Percentiles rank a stretch among this genome's conserved stretches.
Evolutionary conservation across 2,888 invertebrate species (phyloP).

Genomic region (Synanthedon myopaeformis): DNA sequence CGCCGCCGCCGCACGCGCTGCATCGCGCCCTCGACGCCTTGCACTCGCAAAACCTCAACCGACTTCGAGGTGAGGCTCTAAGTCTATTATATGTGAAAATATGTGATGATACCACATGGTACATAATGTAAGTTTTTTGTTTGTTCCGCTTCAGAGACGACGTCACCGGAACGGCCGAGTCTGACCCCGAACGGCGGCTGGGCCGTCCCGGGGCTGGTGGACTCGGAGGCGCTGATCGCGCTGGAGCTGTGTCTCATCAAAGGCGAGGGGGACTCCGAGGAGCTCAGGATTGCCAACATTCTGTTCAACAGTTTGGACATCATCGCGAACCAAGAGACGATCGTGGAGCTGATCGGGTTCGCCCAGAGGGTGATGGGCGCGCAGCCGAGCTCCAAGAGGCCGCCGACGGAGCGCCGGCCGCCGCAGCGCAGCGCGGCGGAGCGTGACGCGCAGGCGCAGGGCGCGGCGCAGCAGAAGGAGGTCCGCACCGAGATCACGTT

Average conservation of each 20-base stretch:
- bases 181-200: slow-evolving; percentile 57
- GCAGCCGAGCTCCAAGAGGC: slow-evolving; percentile 1
- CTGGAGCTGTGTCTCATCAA: slow-evolving; percentile 57
- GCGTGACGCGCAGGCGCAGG: slow-evolving; percentile 85
- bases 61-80: not conserved
- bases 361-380: slow-evolving; percentile 73
- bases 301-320: slow-evolving; percentile 95
- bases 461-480: slow-evolving; percentile 71
- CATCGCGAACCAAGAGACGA: slow-evolving; percentile 95
- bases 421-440: slow-evolving; percentile 19
- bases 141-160: slow-evolving; percentile 10
- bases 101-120: no score
- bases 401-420: not conserved
- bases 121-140: no score
- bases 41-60: slow-evolving; percentile 10
- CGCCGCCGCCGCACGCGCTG: slow-evolving; percentile 29
- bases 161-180: slow-evolving; percentile 26
- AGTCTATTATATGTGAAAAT: no score
- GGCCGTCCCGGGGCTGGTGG: slow-evolving; percentile 80
- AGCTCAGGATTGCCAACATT: slow-evolving; percentile 83
- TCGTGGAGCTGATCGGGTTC: slow-evolving; percentile 93
- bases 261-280: slow-evolving; percentile 62
- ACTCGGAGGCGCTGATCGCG: slow-evolving; percentile 84
- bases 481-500: slow-evolving; percentile 86
- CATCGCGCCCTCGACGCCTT: slow-evolving; percentile 35